Conservation (phyloP, 2,113 vertebrate genomes). For the Gracilinanus agilis region DNA sequence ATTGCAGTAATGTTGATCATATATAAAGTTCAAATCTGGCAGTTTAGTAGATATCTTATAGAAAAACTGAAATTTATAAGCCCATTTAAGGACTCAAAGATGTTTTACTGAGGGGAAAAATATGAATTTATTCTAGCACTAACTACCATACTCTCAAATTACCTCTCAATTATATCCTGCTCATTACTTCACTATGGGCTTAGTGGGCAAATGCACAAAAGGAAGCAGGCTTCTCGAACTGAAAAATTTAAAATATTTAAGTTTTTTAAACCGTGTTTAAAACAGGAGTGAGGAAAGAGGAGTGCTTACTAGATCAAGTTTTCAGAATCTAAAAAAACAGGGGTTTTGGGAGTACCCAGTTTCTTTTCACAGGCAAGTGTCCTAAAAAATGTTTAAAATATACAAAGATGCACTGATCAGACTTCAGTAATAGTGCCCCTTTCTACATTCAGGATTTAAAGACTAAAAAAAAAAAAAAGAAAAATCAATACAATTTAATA, state of each 20-base stretch:
- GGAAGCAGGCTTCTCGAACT: background rate
- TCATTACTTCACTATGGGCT: conserved; percentile 27
- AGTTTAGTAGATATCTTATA: background rate
- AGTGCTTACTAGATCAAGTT: conserved; percentile 50
- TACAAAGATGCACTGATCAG: conserved; percentile 20
- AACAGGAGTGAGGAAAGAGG: conserved; percentile 7
- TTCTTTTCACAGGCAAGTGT: conserved; percentile 43
- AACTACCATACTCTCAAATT: background rate
- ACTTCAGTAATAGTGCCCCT: conserved; percentile 14
- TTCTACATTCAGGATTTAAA: background rate
- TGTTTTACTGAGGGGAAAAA: conserved; percentile 1
- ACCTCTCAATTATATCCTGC: conserved; percentile 23
- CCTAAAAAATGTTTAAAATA: conserved; percentile 43
- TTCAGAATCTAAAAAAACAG: conserved; percentile 56
- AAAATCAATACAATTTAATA: conserved; percentile 41
- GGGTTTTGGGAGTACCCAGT: background rate
- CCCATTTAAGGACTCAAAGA: conserved; percentile 36
- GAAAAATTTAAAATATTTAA: conserved; percentile 33
- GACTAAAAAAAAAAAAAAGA: background rate
- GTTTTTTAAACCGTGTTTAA: conserved; percentile 23
- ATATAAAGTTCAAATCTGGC: background rate
- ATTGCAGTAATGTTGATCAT: background rate
- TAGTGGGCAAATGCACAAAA: conserved; percentile 32
- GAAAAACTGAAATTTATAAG: background rate
- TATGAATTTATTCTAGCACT: background rate